phyloP scores from a whole-genome alignment of 1,140 invertebrate genomes.

The Formica selysi region DNA sequence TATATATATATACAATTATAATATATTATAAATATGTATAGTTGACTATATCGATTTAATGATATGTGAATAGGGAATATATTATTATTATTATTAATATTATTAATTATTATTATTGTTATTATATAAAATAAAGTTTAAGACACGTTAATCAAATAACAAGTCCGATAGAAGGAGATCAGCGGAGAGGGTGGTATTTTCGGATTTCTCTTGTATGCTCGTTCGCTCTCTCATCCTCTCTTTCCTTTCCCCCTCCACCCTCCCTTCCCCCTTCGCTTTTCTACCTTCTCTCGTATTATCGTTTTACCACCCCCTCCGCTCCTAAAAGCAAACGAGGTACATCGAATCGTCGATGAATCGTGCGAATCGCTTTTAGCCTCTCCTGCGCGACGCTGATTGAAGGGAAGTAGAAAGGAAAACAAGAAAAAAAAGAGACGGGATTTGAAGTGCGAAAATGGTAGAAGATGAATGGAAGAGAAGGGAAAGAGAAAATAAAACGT shows the following conservation, averaged over 20 bases:
- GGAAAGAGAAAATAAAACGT: constrained; percentile 56
- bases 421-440: neutral
- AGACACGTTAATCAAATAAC: constrained; percentile 81
- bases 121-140: constrained; percentile 82
- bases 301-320: constrained; percentile 52
- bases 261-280: neutral
- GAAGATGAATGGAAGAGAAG: constrained; percentile 48
- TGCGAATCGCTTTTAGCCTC: constrained; percentile 48
- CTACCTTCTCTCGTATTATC: neutral
- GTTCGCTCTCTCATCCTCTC: neutral
- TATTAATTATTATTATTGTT: constrained; percentile 74
- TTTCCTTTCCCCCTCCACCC: neutral
- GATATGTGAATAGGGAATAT: constrained; percentile 64
- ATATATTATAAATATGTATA: constrained; percentile 61
- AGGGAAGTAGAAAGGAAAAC: neutral
- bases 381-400: constrained; percentile 29
- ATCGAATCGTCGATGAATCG: constrained; percentile 40
- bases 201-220: neutral
- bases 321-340: constrained; percentile 45
- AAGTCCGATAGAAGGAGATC: constrained; percentile 66
- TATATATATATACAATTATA: constrained; percentile 26
- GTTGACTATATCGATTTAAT: constrained; percentile 70
- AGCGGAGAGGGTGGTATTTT: constrained; percentile 52
- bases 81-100: constrained; percentile 63
- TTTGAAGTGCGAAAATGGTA: constrained; percentile 28